phyloP scores from a whole-genome alignment of 1,140 invertebrate genomes.

The Tetramorium simillimum region DNA sequence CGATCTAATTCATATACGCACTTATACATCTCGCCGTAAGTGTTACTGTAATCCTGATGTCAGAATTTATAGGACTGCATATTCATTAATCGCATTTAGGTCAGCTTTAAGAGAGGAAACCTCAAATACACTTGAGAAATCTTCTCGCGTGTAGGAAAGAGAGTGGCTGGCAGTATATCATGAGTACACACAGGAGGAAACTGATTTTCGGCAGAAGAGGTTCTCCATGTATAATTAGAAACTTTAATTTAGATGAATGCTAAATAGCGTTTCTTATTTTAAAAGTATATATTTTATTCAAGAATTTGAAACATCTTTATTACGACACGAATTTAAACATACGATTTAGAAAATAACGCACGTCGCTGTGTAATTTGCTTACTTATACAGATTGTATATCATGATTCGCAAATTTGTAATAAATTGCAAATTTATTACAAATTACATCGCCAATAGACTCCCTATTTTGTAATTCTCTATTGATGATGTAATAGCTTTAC shows the following conservation, averaged over 20 bases:
- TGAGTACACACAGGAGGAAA: slow-evolving; percentile 20
- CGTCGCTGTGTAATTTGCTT: not conserved
- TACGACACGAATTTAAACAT: not conserved
- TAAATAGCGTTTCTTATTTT: not conserved
- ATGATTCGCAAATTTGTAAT: not conserved
- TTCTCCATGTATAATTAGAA: slow-evolving; percentile 27
- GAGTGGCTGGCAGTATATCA: not conserved
- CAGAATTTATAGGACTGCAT: not conserved
- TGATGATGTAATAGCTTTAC: slow-evolving; percentile 1
- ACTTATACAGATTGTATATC: not conserved
- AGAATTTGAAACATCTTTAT: not conserved
- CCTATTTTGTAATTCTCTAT: not conserved
- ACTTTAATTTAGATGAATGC: not conserved
- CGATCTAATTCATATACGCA: not conserved
- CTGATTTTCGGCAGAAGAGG: slow-evolving; percentile 13
- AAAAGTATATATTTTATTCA: not conserved
- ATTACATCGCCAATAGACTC: not conserved
- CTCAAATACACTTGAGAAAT: slow-evolving; percentile 59
- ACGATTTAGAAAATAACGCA: not conserved
- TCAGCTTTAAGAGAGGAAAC: slow-evolving; percentile 51
- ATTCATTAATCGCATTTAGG: slow-evolving; percentile 51
- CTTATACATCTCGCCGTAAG: not conserved
- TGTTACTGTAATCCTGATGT: not conserved
- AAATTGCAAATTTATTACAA: not conserved
- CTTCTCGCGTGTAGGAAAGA: slow-evolving; percentile 36